Base-by-base conservation (phyloP, 2,113 vertebrate genomes). In the Tragelaphus strepsiceros region DNA sequence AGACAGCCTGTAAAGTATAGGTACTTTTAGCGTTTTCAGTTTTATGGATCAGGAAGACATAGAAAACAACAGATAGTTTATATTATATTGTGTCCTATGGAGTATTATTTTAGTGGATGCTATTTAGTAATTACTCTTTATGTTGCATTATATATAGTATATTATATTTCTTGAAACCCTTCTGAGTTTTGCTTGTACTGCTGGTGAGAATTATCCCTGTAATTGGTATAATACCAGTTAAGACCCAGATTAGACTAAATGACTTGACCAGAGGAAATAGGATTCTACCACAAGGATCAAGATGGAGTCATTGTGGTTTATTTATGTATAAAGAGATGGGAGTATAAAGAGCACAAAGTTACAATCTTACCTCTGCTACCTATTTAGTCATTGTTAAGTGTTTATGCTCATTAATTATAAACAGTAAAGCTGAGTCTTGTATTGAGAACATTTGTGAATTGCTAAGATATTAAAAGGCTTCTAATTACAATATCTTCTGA, bases 381-480 rank as follows among this genome's bases (percentile, higher is more conserved):
- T 85, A 82, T 8, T 94, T 82, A 96, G 22, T 94, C 49, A 90
- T 30, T 92, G 13, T 88, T 92, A 58, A 82, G 43, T 96, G 49
- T 95, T 94, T 92, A 90, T 80, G 61, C 88, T 97, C 85, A 56
- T 96, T 95, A 74, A 35, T 94, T 96, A 59, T 91, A 90, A 97
- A 82, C 82, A 90, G 53, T 78, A 90, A 96, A 93, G 8, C 71
- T 88, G 43, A 78, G 22, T 97, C 53, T 58, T 81, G 4, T 86
- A 56, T 59, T 80, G 78, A 58, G 82, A 90, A 82, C 56, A 77
- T 74, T 97, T 91, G 86, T 93, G 64, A 97, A 90, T 91, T 51
- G 89, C n/a, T 86, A 90, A 96, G 32, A 39, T 78, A 49, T 49
- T 96, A 92, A 91, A 90, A 95, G 51, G 6, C 71, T 90, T 85